Base-by-base conservation (phyloP, 2,113 vertebrate genomes). In the Nicator chloris region DNA sequence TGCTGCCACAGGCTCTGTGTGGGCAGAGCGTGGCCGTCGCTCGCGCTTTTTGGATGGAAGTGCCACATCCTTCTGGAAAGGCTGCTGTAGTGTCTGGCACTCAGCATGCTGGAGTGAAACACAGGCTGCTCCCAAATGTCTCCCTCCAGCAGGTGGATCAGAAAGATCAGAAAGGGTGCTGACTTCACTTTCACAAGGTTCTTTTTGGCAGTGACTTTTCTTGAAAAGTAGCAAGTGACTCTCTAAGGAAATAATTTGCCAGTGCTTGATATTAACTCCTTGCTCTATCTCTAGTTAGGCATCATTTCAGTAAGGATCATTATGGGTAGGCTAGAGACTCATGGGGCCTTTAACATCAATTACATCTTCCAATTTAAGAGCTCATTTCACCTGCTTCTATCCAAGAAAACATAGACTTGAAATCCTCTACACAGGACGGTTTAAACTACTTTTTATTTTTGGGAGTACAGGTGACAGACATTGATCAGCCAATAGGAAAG, bases 11-110 rank as follows among this genome's bases (percentile, higher is more conserved):
- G 76, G 47, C 10, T 0, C 82, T 21, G 39, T 16, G 81, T 79
- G 69, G 60, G 87, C 33, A 71, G 69, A 78, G 27, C 0, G 2
- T 0, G 1, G 8, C 56, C 0, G 0, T 28, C 28, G 80, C 57
- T 60, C 2, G 0, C 0, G 0, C 7, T 60, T 51, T 60, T 26
- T 14, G 73, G 15, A 16, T 76, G 30, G 49, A 56, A 71, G 39
- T 15, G 13, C 28, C 44, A 79, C 0, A 2, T 86, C 78, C 49
- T 71, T 90, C 53, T 76, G 66, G 70, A 79, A 82, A 50, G 1
- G 5, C 65, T 87, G 54, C 50, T 72, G 37, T 19, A 7, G 70
- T 6, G 56, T 65, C 75, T 90, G 88, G 39, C 4, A 5, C 30
- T 57, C 53, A 13, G 61, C 19, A 2, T 13, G 44, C 22, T 82